Base-by-base conservation (phyloP, 2,113 vertebrate species). In the Hyperoodon ampullatus region DNA sequence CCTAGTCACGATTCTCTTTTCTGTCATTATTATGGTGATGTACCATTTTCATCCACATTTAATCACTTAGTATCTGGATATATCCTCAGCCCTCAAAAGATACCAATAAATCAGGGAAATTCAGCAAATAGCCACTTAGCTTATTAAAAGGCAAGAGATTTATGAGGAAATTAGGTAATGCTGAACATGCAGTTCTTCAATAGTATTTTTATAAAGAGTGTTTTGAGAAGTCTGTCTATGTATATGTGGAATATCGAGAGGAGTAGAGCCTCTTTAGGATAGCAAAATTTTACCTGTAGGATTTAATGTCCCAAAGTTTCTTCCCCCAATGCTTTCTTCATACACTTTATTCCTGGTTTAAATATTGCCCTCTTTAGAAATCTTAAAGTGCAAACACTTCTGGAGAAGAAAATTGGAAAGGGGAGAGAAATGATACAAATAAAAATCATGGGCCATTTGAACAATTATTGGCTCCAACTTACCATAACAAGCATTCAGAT, bases 131-230 rank as follows among this genome's bases (percentile, higher is more conserved):
- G 87, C 96, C 96, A 98, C 96, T 98, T 97, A 98, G 90, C 96
- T 98, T 96, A 98, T 98, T 97, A 98, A 97, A 98, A 97, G 92
- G 95, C 78, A 89, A 90, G 95, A 95, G 96, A 98, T 97, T 98
- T 97, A 98, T 95, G 95, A 94, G 88, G 87, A 97, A 94, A 92
- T 95, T 95, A 95, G 75, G 83, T 95, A 93, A 97, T 97, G 96
- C 96, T 97, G 96, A 97, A 80, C 60, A 47, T 50, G 72, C 92
- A 90, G 35, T 89, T 96, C 78, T 96, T 75, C 35, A 68, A 6
- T 7, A 44, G 80, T 58, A 55, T 35, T 80, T 24, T 44, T 47
- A 70, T 24, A 16, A 80, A 95, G 33, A 39, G 60, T 58, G 53
- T 65, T 91, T 65, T 47, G 91, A 83, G 47, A 94, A 75, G 47